These are phyloP conservation scores for Girardia tigrina DNA, from an alignment of 2,888 invertebrate species.

Conservation along the genomic window DNA sequence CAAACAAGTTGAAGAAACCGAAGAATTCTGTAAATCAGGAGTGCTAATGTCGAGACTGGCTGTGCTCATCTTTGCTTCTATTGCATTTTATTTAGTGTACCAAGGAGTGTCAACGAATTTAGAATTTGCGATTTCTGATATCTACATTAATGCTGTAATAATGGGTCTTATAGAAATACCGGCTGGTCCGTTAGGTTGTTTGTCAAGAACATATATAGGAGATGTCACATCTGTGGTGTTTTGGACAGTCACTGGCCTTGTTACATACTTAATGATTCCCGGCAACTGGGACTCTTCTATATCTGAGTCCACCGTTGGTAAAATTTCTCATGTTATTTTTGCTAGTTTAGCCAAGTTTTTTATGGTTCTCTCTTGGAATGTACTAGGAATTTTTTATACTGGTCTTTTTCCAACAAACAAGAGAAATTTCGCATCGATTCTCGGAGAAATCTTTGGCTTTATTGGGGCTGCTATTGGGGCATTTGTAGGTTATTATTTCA, in stretches of 20 bases:
- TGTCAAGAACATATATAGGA: no score
- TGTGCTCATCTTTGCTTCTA: neutral
- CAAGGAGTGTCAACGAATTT: neutral
- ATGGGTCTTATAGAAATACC: neutral
- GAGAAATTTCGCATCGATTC: neutral
- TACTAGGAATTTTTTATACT: neutral
- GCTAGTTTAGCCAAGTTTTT: slow-evolving; percentile 4
- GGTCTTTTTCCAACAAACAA: neutral
- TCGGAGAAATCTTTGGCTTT: neutral
- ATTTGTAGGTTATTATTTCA: neutral
- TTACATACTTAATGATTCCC: slow-evolving; percentile 10
- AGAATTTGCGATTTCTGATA: neutral
- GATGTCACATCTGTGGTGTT: neutral
- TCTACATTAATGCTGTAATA: neutral
- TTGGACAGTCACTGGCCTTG: neutral
- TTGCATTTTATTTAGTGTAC: neutral
- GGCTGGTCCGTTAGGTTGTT: no score
- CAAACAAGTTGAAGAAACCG: neutral
- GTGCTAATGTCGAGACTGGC: neutral
- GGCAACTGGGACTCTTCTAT: neutral
- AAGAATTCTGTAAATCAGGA: neutral
- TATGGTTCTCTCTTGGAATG: neutral
- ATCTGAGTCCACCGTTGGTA: neutral
- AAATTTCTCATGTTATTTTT: neutral
- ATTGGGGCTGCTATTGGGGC: neutral